A percentile compares a stretch with the other conserved stretches of the same genome.
These are phyloP conservation scores for Spilarctia lutea DNA, from an alignment of 2,888 invertebrate species.

Conservation along the genomic window DNA sequence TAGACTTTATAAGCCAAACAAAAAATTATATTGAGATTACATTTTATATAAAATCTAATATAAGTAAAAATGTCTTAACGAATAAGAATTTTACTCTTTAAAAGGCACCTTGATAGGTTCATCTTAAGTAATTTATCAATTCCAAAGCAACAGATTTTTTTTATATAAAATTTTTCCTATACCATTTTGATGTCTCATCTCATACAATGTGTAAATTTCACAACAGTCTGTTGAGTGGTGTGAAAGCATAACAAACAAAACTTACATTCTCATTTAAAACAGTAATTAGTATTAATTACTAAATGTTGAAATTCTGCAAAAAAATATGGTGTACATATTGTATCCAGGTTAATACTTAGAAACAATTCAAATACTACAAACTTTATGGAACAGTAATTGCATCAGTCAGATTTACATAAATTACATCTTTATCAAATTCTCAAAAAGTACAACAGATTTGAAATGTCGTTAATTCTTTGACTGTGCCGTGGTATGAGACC, in stretches of 20 bases:
- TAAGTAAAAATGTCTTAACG: no score
- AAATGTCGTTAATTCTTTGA: background rate
- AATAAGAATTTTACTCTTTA: no score
- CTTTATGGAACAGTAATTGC: background rate
- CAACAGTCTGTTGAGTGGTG: background rate
- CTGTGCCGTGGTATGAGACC: no score
- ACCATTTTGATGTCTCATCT: background rate
- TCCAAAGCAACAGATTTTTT: background rate
- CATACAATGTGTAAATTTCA: background rate
- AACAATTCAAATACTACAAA: background rate
- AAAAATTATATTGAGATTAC: no score
- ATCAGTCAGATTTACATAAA: background rate
- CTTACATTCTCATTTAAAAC: background rate
- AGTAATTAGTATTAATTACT: background rate
- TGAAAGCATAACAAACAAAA: slow-evolving; percentile 1
- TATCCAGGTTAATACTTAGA: background rate
- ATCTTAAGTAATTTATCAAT: background rate
- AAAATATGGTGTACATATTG: background rate
- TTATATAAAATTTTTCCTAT: background rate
- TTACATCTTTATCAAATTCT: background rate
- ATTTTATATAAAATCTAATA: no score
- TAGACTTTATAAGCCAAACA: no score
- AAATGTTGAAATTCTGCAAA: background rate
- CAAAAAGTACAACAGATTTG: background rate
- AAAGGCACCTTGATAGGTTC: no score